Percentiles rank a stretch among this genome's conserved stretches.
phyloP scores from a whole-genome alignment of 2,888 invertebrate species.

The Heliconius aoede region DNA sequence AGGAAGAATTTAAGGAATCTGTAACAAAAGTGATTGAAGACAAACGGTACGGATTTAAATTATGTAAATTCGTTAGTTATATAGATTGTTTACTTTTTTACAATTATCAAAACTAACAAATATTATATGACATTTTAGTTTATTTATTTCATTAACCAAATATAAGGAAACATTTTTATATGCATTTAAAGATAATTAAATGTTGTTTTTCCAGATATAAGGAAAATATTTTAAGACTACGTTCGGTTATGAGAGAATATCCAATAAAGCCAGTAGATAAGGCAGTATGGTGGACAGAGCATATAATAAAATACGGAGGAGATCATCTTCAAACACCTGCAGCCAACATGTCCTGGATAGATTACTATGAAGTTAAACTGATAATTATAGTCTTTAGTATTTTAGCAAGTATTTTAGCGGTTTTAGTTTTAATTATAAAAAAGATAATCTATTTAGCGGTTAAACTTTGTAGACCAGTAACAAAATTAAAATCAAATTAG shows the following conservation, averaged over 20 bases:
- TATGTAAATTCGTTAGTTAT: too few species aligned
- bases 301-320: constrained; percentile 71
- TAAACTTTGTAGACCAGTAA: constrained; percentile 11
- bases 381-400: constrained; percentile 31
- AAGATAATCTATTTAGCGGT: neutral
- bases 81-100: neutral
- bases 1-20: constrained; percentile 52
- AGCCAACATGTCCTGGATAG: constrained; percentile 55
- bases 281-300: constrained; percentile 78
- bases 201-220: constrained; percentile 46
- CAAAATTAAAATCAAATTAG: constrained; percentile 15
- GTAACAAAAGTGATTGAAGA: constrained; percentile 52
- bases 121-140: neutral
- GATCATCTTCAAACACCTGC: constrained; percentile 67
- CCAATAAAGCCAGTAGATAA: constrained; percentile 56
- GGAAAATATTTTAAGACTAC: constrained; percentile 46
- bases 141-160: neutral
- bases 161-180: neutral
- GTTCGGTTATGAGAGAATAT: constrained; percentile 48
- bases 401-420: constrained; percentile 17
- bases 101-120: neutral
- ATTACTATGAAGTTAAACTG: constrained; percentile 58
- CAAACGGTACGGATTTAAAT: constrained; percentile 49
- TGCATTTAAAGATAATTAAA: neutral
- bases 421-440: constrained; percentile 9